Percentiles rank a stretch among this genome's conserved stretches.
These are phyloP conservation scores for Neotoxoptera formosana DNA, from an alignment of 1,140 invertebrate species.

Conservation along the genomic window DNA sequence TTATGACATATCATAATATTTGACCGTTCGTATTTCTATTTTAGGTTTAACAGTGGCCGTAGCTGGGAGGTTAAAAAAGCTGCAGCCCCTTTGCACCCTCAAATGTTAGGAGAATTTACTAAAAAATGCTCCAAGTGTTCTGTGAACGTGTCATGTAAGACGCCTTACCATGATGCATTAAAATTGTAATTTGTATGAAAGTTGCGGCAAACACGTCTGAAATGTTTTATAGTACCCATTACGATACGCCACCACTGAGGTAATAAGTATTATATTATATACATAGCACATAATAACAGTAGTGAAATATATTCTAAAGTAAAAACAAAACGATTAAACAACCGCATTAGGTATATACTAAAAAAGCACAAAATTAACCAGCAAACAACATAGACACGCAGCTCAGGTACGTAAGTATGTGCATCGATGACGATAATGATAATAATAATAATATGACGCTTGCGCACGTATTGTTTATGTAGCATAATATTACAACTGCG, in stretches of 20 bases:
- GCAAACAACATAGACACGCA: neutral
- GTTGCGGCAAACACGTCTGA: too few relatives aligned
- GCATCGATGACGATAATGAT: neutral
- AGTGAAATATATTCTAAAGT: neutral
- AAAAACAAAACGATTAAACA: neutral
- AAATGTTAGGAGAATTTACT: neutral
- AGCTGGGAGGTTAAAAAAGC: neutral
- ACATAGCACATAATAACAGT: neutral
- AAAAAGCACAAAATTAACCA: neutral
- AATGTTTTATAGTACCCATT: too few relatives aligned
- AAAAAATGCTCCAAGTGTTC: neutral
- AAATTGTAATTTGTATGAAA: neutral
- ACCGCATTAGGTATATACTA: too few relatives aligned
- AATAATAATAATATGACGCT: too few relatives aligned
- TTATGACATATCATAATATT: too few relatives aligned
- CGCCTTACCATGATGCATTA: neutral
- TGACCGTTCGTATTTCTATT: too few relatives aligned
- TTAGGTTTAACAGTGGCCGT: neutral
- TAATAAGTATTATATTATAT: neutral
- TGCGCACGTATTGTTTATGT: neutral
- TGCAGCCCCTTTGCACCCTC: neutral
- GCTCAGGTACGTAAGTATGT: neutral
- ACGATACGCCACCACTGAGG: neutral
- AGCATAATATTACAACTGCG: neutral
- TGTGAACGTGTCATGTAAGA: neutral